Evolutionary conservation across 2,113 vertebrate genomes (phyloP), one percentile per base, ranked within the genome.

Genomic region (Tor tambroides): DNA sequence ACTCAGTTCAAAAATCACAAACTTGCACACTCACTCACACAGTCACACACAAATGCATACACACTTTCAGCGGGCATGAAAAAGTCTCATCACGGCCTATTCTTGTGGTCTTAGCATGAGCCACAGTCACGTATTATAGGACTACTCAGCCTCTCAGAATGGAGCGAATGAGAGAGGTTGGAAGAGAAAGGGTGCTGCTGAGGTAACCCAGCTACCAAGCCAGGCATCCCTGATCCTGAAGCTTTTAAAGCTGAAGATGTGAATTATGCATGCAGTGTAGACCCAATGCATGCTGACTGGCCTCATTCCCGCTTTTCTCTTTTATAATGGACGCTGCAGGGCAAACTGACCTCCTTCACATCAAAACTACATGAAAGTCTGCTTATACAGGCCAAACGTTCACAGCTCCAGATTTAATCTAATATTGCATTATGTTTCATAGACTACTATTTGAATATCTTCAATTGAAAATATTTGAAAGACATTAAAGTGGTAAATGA

Each of bases 261-360:
- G 87, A 95, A 94, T 95, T 91, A 95, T 95, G 92, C 89, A 95
- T 94, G 86, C 56, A 17, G 91, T 87, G 90, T 89, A 87, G 93
- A 90, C 88, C 91, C 86, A 88, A 88, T 61, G 88, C 38, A 67
- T 59, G 79, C 80, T 83, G 80, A 76, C 79, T 81, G 69, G 79
- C 46, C 54, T 56, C 83, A 74, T 74, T 84, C 69, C 69, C 14
- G 15, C 32, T 74, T 84, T 84, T 84, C 69, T 84, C 69, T 74
- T 74, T 56, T 74, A 26, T 84, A 84, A 84, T 84, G 69, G 83
- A 35, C 30, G 23, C 83, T 84, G 83, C 83, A 74, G 83, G 69
- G 49, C 69, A 74, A 84, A 54, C 32, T 84, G 83, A 84, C 83
- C 46, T 84, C 49, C 23, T 75, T 84, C 78, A 80, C 30, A 80